These are phyloP conservation scores for Nesoenas mayeri DNA, from an alignment of 2,113 vertebrate species.

Conservation along the genomic window DNA sequence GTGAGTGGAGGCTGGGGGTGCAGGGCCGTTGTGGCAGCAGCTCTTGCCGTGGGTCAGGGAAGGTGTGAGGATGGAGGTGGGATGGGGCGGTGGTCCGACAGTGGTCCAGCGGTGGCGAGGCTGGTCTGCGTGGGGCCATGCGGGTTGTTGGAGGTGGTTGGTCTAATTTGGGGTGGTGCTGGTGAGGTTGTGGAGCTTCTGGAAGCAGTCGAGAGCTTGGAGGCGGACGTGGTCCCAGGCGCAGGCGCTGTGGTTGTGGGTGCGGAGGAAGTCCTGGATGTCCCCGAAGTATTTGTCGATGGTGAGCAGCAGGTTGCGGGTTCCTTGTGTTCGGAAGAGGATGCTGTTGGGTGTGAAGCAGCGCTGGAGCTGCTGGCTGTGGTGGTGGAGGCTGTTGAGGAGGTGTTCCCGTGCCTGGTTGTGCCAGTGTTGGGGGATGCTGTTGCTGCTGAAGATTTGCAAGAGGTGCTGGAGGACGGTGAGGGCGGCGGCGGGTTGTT, in stretches of 20 bases:
- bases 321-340: no score
- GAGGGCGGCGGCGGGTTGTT: fast-evolving
- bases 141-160: not conserved
- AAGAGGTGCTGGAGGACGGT: not conserved
- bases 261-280: not conserved
- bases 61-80: no score
- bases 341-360: fast-evolving
- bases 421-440: not conserved
- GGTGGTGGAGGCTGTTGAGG: not conserved
- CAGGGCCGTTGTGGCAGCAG: no score
- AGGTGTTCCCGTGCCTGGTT: fast-evolving
- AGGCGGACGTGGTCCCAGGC: not conserved
- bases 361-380: not conserved
- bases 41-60: no score
- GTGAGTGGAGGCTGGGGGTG: no score
- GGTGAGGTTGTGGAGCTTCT: not conserved
- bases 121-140: no score
- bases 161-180: not conserved
- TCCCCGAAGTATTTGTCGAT: not conserved
- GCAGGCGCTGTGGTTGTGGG: not conserved
- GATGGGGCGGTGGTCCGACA: no score
- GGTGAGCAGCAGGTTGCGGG: not conserved
- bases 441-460: not conserved
- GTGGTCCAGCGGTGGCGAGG: no score
- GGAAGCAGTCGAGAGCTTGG: not conserved